Base-by-base conservation (phyloP, 37 sponge, comb jelly and placozoan genomes). In the Corticium candelabrum region DNA sequence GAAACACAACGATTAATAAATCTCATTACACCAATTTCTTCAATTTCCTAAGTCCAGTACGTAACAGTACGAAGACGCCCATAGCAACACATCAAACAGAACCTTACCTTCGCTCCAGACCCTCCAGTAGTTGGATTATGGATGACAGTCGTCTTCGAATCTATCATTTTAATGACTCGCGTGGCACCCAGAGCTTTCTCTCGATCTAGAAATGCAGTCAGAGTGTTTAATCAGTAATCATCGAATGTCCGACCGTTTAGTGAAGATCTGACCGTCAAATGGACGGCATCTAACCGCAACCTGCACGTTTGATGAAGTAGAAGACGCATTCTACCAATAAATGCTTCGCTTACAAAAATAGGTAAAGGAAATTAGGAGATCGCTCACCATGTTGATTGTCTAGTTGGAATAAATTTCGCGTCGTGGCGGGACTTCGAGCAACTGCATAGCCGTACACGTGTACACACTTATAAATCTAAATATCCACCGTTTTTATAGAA, bases 271-370 rank as follows among this genome's bases (percentile, higher is more conserved):
- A 70, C 73, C 73, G 73, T 70, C 21, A 32, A 70, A 70, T 33
- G 73, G 73, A 4, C 73, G 73, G 35, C 73, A 70, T 70, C 73
- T n/a, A 5, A 70, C 29, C 4, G 73, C 73, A 33, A 70, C 73
- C 35, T 70, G 73, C n/a, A 70, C 73, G 29, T 70, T 70, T 7
- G n/a, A 7, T 4, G 73, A 4, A 29, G 73, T 70, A 7, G 73
- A n/a, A n/a, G n/a, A n/a, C n/a, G n/a, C n/a, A n/a, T n/a, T n/a
- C n/a, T n/a, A n/a, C n/a, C n/a, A n/a, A n/a, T n/a, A n/a, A n/a
- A n/a, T n/a, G n/a, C n/a, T n/a, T n/a, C n/a, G n/a, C n/a, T n/a
- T n/a, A n/a, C n/a, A n/a, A n/a, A n/a, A n/a, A n/a, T n/a, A n/a
- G n/a, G n/a, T n/a, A n/a, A n/a, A n/a, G n/a, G n/a, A n/a, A n/a